Percentiles rank a stretch among this genome's conserved stretches.
phyloP scores from a whole-genome alignment of 2,888 invertebrate species.

The Halocaridina rubra region DNA sequence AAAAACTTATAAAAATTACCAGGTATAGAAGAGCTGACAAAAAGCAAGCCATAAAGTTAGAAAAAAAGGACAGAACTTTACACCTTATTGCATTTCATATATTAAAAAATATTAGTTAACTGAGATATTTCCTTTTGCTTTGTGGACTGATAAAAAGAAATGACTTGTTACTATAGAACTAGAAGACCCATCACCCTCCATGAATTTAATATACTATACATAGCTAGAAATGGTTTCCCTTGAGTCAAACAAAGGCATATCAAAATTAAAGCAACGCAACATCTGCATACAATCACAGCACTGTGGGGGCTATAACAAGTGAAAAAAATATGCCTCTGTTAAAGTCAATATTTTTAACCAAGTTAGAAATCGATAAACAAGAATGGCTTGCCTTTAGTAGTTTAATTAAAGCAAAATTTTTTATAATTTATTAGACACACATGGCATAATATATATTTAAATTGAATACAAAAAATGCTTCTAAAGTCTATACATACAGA shows the following conservation, averaged over 20 bases:
- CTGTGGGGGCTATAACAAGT: constrained; percentile 42
- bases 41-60: constrained; percentile 47
- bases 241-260: constrained; percentile 57
- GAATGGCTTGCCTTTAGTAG: constrained; percentile 41
- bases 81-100: neutral
- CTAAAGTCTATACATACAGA: neutral
- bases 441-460: constrained; percentile 2
- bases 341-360: constrained; percentile 38
- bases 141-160: too few species aligned
- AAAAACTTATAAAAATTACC: constrained; percentile 13
- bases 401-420: constrained; percentile 23
- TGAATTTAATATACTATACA: neutral
- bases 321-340: constrained; percentile 54
- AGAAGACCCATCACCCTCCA: neutral
- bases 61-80: neutral
- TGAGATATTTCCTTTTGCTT: too few species aligned
- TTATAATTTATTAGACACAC: neutral
- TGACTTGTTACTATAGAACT: neutral
- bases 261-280: constrained; percentile 47
- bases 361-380: constrained; percentile 16
- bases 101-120: too few species aligned
- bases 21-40: constrained; percentile 4
- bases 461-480: constrained; percentile 12
- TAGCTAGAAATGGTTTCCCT: too few species aligned
- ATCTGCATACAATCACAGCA: constrained; percentile 36